Base-by-base conservation (phyloP, 2,113 vertebrate species). In the Taurulus bubalis region DNA sequence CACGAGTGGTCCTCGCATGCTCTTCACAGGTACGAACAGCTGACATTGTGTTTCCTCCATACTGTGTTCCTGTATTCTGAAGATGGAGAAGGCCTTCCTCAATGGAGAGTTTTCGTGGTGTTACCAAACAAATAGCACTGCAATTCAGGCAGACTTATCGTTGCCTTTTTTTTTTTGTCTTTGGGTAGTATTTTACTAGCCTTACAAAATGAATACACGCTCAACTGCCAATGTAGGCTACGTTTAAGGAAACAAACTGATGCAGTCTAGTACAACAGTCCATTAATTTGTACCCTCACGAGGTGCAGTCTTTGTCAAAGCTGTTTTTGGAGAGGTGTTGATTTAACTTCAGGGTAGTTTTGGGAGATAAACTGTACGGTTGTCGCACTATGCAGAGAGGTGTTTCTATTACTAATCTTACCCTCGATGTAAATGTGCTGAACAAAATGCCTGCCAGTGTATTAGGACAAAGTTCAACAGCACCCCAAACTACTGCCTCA, bases 21-120 rank as follows among this genome's bases (percentile, higher is more conserved):
- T 6, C 92, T 12, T 58, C 86, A 14, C 96, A 97, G 97, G 97
- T 98, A 93, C 71, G 6, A 58, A 3, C 66, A 12, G n/a, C 7
- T 53, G 22, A 56, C 6, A 45, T 11, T 15, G n/a, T 4, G 5
- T 20, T 73, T 14, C 36, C 55, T 30, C 8, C 8, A 28, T 15
- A 1, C 2, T 1, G 9, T 1, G 9, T 38, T 47, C 55, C 24
- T 40, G 26, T 42, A 14, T 30, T 60, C 24, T 30, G 20, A 66
- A 64, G 20, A 24, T 63, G 32, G 55, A 2, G 11, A 18, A 18
- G 62, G 15, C 2, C 2, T 32, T 32, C 10, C 9, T 59, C 14
- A 36, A 30, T 60, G 22, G 16, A 51, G n/a, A 24, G 1, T 11
- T 28, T 15, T n/a, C 6, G 3, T 34, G 9, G 9, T 47, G 3